Conservation (phyloP, 2,888 invertebrate species). For the Nebria salina region DNA sequence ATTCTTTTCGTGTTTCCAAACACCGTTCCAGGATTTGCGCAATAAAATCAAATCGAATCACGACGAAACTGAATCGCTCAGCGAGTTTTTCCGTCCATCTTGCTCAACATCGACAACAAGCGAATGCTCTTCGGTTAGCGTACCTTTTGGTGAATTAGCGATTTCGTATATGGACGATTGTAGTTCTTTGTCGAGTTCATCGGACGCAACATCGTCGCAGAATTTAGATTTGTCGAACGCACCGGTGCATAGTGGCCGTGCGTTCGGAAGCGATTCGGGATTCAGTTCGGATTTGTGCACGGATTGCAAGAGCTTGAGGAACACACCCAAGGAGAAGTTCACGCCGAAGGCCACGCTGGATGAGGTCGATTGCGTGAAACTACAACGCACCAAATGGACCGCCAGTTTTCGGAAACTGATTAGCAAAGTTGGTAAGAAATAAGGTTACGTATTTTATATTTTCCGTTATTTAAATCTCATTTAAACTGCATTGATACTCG, state of each 20-base stretch:
- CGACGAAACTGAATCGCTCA: conserved; percentile 60
- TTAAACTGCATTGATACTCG: not conserved
- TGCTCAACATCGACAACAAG: conserved; percentile 52
- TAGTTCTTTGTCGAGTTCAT: conserved; percentile 55
- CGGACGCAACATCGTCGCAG: conserved; percentile 28
- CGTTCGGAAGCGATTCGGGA: conserved; percentile 64
- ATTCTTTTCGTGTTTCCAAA: conserved; percentile 69
- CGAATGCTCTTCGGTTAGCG: conserved; percentile 61
- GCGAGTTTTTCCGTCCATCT: conserved; percentile 61
- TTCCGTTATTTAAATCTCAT: not conserved
- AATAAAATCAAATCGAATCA: conserved; percentile 65
- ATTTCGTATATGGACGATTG: conserved; percentile 62
- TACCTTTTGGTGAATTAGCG: conserved; percentile 61
- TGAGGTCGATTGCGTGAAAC: conserved; percentile 61
- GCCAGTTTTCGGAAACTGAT: conserved; percentile 70
- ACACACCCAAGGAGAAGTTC: conserved; percentile 61
- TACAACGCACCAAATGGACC: conserved; percentile 69
- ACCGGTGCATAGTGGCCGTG: conserved; percentile 50
- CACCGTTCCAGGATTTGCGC: conserved; percentile 67
- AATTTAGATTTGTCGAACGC: conserved; percentile 33
- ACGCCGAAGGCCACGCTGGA: conserved; percentile 59
- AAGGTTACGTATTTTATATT: not conserved
- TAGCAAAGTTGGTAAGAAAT: conserved; percentile 48
- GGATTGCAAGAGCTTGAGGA: conserved; percentile 60
- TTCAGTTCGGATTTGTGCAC: conserved; percentile 65